Evolutionary conservation across 1,140 invertebrate genomes (phyloP).

Genomic region (Pomacea maculata): DNA sequence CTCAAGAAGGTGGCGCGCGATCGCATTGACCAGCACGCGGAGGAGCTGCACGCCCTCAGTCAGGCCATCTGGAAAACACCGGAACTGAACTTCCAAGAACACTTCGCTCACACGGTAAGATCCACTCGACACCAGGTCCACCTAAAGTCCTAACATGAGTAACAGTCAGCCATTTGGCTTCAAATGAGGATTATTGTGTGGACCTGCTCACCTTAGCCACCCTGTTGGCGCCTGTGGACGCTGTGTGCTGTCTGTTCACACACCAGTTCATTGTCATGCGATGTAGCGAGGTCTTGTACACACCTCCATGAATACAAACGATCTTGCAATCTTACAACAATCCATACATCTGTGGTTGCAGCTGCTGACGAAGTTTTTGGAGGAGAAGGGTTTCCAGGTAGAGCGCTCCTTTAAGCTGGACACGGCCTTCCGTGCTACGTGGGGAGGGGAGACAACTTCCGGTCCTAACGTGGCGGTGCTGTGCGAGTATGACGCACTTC

Average conservation of each 20-base stretch:
- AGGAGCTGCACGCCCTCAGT: constrained; percentile 31
- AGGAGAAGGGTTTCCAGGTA: constrained; percentile 54
- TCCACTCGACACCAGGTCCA: no score
- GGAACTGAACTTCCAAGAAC: constrained; percentile 53
- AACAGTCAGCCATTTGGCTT: no score
- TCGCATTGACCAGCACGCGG: constrained; percentile 24
- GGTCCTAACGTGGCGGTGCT: constrained; percentile 56
- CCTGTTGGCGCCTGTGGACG: no score
- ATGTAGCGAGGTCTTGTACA: no score
- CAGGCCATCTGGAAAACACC: constrained; percentile 53
- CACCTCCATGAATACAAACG: no score
- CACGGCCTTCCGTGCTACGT: constrained; percentile 58
- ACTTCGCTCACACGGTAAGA: constrained; percentile 47
- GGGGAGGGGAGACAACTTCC: constrained; percentile 9
- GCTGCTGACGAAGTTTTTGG: constrained; percentile 48
- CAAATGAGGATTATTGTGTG: no score
- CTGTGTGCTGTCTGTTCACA: no score
- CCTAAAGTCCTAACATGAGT: no score
- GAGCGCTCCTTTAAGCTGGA: constrained; percentile 40
- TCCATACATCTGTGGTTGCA: neutral
- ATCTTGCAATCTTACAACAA: no score
- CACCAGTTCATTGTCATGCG: no score
- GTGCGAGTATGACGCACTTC: constrained; percentile 66
- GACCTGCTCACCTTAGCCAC: no score
- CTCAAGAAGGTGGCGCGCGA: constrained; percentile 23